Conservation (phyloP, 2,797 vertebrate species). For the Prionace glauca region DNA sequence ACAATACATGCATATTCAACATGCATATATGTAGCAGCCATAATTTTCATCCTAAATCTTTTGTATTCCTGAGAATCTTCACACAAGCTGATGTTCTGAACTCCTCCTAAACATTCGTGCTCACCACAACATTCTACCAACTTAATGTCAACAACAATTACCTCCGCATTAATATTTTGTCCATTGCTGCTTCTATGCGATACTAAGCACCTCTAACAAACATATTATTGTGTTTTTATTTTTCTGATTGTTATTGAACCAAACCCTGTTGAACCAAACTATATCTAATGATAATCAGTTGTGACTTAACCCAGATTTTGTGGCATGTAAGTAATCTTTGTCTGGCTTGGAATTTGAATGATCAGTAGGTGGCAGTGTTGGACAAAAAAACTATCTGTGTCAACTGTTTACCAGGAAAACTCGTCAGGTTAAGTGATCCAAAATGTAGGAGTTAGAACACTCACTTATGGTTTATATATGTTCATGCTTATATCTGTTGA, state of each 20-base stretch:
- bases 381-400: neutral
- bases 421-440: neutral
- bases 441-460: neutral
- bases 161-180: neutral
- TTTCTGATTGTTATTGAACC: neutral
- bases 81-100: neutral
- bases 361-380: constrained; percentile 31
- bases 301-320: neutral
- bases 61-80: neutral
- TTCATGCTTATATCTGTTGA: neutral
- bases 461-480: neutral
- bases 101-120: neutral
- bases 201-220: neutral
- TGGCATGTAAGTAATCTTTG: neutral
- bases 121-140: neutral
- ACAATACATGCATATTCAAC: neutral
- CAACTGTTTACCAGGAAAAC: neutral
- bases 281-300: no score
- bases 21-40: neutral
- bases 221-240: neutral
- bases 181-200: no score
- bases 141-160: neutral
- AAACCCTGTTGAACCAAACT: neutral
- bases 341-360: neutral
- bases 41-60: neutral